Evolutionary conservation across 2,113 vertebrate species (phyloP).

Genomic region (Pardalotus punctatus): DNA sequence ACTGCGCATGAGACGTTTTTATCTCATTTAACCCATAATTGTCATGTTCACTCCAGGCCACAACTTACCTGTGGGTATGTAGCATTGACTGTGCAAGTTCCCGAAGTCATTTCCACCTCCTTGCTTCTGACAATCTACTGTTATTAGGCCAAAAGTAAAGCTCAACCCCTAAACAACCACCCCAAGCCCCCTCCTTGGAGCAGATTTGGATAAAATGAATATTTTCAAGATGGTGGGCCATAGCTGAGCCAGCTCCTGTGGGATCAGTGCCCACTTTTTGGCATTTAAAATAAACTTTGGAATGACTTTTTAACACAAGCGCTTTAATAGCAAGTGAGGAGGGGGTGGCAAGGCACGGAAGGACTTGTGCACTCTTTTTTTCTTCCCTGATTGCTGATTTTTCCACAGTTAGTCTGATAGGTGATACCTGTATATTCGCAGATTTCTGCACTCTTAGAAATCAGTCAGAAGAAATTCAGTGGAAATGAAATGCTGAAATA

Average conservation of each 20-base stretch:
- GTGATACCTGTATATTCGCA: neutral
- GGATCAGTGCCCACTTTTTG: neutral
- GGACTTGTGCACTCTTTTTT: neutral
- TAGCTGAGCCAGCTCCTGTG: neutral
- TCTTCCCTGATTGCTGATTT: neutral
- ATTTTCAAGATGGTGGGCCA: neutral
- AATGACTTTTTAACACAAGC: neutral
- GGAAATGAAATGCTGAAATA: neutral
- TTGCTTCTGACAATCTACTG: fast-evolving
- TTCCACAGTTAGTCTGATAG: neutral
- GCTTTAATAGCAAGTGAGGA: neutral
- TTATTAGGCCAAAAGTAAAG: neutral
- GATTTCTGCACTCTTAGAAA: neutral
- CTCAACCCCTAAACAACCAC: neutral
- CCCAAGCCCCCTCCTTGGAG: neutral
- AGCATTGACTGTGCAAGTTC: neutral
- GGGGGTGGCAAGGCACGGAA: neutral
- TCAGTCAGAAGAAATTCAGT: neutral
- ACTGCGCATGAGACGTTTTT: neutral
- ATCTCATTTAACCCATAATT: neutral
- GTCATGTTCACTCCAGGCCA: neutral
- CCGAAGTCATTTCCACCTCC: neutral
- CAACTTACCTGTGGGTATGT: neutral
- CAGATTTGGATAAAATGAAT: neutral
- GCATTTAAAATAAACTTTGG: conserved; percentile 21